Percentiles rank a stretch among this genome's conserved stretches.
phyloP scores from a whole-genome alignment of 2,797 vertebrate species.

The Selene dorsalis region DNA sequence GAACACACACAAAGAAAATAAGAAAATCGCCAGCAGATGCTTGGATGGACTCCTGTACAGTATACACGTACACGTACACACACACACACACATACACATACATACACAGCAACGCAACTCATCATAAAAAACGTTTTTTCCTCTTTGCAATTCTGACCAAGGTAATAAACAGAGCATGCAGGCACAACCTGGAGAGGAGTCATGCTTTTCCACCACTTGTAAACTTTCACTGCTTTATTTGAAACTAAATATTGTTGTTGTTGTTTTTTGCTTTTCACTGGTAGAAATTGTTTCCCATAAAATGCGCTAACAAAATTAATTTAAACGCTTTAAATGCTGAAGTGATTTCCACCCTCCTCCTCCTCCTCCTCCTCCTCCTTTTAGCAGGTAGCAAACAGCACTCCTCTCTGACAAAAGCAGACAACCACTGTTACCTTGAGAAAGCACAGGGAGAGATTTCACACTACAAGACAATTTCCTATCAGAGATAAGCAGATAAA shows the following conservation, averaged over 20 bases:
- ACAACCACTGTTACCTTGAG: conserved; percentile 45
- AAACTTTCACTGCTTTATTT: conserved; percentile 49
- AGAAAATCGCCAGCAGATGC: conserved; percentile 39
- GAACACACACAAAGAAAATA: conserved; percentile 28
- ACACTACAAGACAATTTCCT: conserved; percentile 55
- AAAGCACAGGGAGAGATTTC: conserved; percentile 43
- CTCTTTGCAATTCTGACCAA: conserved; percentile 34
- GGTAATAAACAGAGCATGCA: conserved; percentile 49
- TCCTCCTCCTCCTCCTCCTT: neutral
- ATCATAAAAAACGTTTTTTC: conserved; percentile 46
- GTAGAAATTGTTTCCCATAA: conserved; percentile 41
- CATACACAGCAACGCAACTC: conserved; percentile 27
- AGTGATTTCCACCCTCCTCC: conserved; percentile 9
- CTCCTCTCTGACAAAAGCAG: conserved; percentile 4
- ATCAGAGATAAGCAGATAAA: conserved; percentile 67
- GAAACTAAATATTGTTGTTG: conserved; percentile 40
- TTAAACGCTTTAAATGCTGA: conserved; percentile 44
- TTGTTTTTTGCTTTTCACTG: conserved; percentile 26
- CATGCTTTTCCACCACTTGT: conserved; percentile 35
- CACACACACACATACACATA: conserved; percentile 3
- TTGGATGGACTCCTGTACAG: conserved; percentile 18
- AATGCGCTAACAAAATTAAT: conserved; percentile 49
- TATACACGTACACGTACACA: conserved; percentile 8
- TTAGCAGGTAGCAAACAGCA: neutral
- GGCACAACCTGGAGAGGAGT: conserved; percentile 48